Conservation (phyloP, 2,113 vertebrate species). For the Emydocephalus ijimae region DNA sequence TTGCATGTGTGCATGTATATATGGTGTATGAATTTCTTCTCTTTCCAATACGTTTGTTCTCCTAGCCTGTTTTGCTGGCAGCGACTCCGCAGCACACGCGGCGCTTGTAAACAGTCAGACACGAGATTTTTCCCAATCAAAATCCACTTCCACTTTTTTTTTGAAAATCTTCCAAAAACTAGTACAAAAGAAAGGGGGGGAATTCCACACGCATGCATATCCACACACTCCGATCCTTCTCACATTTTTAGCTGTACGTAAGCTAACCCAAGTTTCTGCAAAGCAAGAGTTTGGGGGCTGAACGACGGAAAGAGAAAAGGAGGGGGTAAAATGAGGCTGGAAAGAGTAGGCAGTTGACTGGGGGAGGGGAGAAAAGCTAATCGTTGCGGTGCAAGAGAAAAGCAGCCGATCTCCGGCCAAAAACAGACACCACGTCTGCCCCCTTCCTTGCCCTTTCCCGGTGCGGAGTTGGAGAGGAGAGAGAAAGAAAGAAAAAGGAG, state of each 20-base stretch:
- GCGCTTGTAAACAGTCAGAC: conserved; percentile 93
- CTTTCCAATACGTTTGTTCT: neutral
- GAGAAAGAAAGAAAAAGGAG: neutral
- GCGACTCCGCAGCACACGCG: conserved; percentile 80
- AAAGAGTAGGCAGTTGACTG: conserved; percentile 17
- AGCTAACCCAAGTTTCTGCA: conserved; percentile 58
- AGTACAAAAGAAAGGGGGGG: conserved; percentile 73
- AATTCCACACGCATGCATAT: conserved; percentile 53
- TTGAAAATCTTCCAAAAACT: conserved; percentile 92
- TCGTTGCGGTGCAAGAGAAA: conserved; percentile 21
- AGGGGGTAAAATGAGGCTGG: conserved; percentile 16
- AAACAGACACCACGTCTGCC: conserved; percentile 13
- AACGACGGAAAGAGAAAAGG: conserved; percentile 13
- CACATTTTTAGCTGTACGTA: conserved; percentile 21
- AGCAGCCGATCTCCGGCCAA: conserved; percentile 17
- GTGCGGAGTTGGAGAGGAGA: neutral
- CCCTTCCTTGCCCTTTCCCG: neutral
- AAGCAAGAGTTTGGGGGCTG: conserved; percentile 42
- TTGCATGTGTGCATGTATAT: neutral
- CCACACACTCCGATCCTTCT: neutral
- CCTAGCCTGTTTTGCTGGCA: conserved; percentile 75
- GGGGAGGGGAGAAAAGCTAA: neutral
- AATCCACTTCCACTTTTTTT: conserved; percentile 85
- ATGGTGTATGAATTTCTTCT: neutral
- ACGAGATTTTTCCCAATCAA: conserved; percentile 93